These are phyloP conservation scores for Teleopsis dalmanni DNA, from an alignment of 1,140 invertebrate species.

Conservation along the genomic window DNA sequence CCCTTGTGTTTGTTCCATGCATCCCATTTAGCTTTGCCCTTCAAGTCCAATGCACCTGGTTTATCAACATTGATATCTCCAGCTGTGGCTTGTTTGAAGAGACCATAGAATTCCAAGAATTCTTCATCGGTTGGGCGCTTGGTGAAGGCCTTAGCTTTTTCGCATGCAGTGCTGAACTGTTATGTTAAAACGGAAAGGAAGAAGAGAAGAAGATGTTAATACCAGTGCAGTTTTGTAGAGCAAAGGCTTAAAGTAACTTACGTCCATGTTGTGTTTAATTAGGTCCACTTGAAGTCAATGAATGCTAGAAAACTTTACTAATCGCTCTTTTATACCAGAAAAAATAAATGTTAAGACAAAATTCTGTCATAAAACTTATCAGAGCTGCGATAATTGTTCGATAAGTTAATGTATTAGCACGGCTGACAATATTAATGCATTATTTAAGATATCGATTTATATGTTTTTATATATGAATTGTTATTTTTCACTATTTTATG, in stretches of 20 bases:
- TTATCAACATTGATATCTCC: conserved; percentile 56
- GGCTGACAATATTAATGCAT: no score
- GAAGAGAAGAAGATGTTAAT: not conserved
- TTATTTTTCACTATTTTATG: no score
- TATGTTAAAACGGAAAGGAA: not conserved
- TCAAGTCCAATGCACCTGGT: conserved; percentile 57
- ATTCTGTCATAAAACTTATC: no score
- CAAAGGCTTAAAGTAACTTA: conserved; percentile 18
- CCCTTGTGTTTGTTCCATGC: conserved; percentile 60
- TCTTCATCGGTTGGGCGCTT: conserved; percentile 73
- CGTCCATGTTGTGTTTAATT: conserved; percentile 26
- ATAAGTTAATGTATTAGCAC: no score
- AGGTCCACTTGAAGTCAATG: no score
- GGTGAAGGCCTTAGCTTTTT: conserved; percentile 69
- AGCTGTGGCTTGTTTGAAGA: conserved; percentile 80
- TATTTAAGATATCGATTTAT: no score
- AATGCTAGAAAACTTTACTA: no score
- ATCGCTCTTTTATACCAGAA: no score
- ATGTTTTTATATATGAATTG: no score
- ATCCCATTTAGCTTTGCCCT: conserved; percentile 95
- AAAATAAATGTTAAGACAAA: no score
- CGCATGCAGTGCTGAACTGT: conserved; percentile 69
- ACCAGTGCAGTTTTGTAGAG: not conserved
- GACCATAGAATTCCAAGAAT: conserved; percentile 74
- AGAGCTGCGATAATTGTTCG: no score